Evolutionary conservation across 2,888 invertebrate species (phyloP), one percentile per base, ranked within the genome.

Genomic region (Nomada fabriciana): DNA sequence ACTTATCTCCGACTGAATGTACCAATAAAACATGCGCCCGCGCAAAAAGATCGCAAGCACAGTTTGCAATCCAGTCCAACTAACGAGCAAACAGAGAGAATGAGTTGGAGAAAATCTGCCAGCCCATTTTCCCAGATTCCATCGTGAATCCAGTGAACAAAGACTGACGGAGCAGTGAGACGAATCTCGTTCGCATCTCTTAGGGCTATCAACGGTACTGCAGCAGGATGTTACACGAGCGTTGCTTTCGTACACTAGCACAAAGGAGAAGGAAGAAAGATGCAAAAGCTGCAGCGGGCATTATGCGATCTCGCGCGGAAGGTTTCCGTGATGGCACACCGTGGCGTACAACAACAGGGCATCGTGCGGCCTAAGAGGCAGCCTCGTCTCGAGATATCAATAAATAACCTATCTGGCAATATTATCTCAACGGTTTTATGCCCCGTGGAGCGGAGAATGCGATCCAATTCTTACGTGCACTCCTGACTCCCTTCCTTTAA

Each of bases 401-500:
- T 92, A 91, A 92, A 92, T 91, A 92, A 92, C 89, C 87, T 90
- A 91, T 91, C 91, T 88, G 88, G 91, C 90, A 92, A 91, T 91
- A 91, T 91, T 91, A 92, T 91, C 90, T 89, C 88, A 89, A 82
- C 87, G 89, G 89, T 91, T 89, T 89, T 89, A 91, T 88, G 87
- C 86, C 86, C 84, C 79, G 71, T 82, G 84, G 84, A 85, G 80
- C 86, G 89, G 88, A 82, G 85, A 89, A 88, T 82, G 86, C 89
- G 88, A 89, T 90, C 88, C 87, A 90, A 86, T 90, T 90, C 85
- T 80, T 88, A 84, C 85, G 87, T 80, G 75, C 75, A 84, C 72
- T 82, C 50, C 76, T 63, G 57, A 72, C 82, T 76, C 69, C 74
- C 20, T 76, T 79, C 55, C 57, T 60, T 20, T 7, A 52, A 69